Evolutionary conservation across 1,140 invertebrate genomes (phyloP).

Genomic region (Augochlora pura): DNA sequence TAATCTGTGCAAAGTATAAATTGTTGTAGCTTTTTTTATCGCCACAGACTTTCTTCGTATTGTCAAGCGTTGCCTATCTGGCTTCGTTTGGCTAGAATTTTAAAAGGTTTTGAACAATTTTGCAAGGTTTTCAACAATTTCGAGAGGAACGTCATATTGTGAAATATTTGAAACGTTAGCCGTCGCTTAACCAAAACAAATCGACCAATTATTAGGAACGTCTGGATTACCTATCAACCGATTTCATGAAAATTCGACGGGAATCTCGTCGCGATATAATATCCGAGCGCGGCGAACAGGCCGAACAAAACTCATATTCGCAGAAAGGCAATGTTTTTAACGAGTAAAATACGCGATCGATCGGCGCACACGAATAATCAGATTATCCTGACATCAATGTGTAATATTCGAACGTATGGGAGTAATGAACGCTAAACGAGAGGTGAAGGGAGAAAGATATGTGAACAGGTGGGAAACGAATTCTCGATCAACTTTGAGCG

Average conservation of each 20-base stretch:
- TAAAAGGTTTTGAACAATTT: too few species aligned
- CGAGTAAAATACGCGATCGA: constrained; percentile 39
- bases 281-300: neutral
- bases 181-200: too few species aligned
- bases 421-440: constrained; percentile 42
- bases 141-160: too few species aligned
- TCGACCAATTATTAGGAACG: neutral
- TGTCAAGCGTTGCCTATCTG: too few species aligned
- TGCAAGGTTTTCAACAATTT: too few species aligned
- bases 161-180: too few species aligned
- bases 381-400: constrained; percentile 45
- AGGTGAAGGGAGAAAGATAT: constrained; percentile 35
- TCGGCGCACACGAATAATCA: constrained; percentile 30
- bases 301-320: constrained; percentile 6
- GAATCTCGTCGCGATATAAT: neutral
- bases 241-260: constrained; percentile 1
- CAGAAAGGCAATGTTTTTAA: constrained; percentile 35
- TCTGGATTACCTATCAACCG: neutral
- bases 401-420: constrained; percentile 35
- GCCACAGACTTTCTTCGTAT: too few species aligned
- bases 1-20: too few species aligned
- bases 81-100: too few species aligned
- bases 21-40: too few species aligned
- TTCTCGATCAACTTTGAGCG: constrained; percentile 43
- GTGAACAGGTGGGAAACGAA: constrained; percentile 37